Evolutionary conservation across 1,140 invertebrate genomes (phyloP).

Genomic region (Pristionchus pacificus): DNA sequence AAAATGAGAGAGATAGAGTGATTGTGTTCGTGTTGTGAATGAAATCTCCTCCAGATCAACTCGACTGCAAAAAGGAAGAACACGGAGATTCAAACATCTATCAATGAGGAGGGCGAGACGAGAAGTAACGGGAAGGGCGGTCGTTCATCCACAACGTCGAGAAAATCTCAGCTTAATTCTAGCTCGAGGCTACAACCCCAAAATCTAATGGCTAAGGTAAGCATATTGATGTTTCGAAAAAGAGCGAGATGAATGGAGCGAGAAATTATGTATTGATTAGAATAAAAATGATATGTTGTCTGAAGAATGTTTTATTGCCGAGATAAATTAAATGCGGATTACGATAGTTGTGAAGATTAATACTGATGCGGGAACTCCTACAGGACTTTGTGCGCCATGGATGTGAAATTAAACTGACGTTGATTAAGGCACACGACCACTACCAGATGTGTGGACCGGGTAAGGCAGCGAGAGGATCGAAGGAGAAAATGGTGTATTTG

Average conservation of each 20-base stretch:
- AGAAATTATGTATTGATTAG: no score
- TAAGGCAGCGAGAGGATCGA: slow-evolving; percentile 49
- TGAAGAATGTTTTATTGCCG: no score
- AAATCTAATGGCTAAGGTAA: slow-evolving; percentile 26
- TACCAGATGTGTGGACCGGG: slow-evolving; percentile 38
- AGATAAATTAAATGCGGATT: no score
- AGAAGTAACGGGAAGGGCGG: no score
- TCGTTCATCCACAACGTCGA: slow-evolving; percentile 7
- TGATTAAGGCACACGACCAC: slow-evolving; percentile 33
- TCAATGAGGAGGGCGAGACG: no score
- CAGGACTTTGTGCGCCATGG: no score
- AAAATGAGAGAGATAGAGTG: slow-evolving; percentile 20
- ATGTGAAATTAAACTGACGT: no score
- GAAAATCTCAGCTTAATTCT: slow-evolving; percentile 13
- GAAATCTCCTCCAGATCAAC: neutral
- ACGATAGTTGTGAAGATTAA: no score
- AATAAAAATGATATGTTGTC: no score
- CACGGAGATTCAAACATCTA: slow-evolving; percentile 27
- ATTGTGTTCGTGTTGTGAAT: slow-evolving; percentile 2
- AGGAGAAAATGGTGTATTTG: slow-evolving; percentile 57
- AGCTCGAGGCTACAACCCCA: slow-evolving; percentile 28
- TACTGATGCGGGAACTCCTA: neutral
- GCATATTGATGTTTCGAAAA: no score
- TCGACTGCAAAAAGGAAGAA: slow-evolving; percentile 18
- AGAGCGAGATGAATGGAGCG: no score